phyloP scores from a whole-genome alignment of 2,888 invertebrate species.

The Lasius fuliginosus region DNA sequence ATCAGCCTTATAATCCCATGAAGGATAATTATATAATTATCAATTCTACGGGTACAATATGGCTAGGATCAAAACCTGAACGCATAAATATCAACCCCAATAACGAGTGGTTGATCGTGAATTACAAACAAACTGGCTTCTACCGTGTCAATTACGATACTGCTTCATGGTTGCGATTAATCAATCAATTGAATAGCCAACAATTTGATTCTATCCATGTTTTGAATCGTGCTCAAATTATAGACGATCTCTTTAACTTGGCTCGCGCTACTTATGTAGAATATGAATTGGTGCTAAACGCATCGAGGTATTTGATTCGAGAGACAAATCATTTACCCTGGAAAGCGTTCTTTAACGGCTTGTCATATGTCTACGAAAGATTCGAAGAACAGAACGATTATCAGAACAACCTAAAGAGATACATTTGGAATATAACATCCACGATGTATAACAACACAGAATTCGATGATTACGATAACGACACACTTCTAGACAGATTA shows the following conservation, averaged over 20 bases:
- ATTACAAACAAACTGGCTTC: conserved; percentile 86
- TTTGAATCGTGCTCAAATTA: conserved; percentile 92
- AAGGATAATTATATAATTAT: conserved; percentile 81
- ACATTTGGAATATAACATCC: conserved; percentile 86
- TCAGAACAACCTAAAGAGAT: conserved; percentile 47
- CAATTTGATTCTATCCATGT: conserved; percentile 87
- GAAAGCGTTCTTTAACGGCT: conserved; percentile 87
- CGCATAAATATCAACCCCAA: conserved; percentile 82
- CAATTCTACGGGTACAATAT: conserved; percentile 76
- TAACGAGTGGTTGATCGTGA: conserved; percentile 79
- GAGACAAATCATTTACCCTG: conserved; percentile 93
- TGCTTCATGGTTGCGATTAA: conserved; percentile 88
- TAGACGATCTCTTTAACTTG: conserved; percentile 93
- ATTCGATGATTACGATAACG: conserved; percentile 85
- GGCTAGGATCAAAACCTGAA: conserved; percentile 85
- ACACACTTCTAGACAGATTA: conserved; percentile 88
- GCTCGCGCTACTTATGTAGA: conserved; percentile 89
- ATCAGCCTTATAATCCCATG: conserved; percentile 86
- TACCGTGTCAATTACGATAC: conserved; percentile 91
- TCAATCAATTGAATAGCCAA: conserved; percentile 85
- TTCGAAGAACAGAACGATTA: conserved; percentile 65
- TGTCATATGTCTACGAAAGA: conserved; percentile 83
- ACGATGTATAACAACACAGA: conserved; percentile 87
- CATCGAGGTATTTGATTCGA: conserved; percentile 90
- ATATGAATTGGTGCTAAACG: conserved; percentile 89